A percentile compares a stretch with the other conserved stretches of the same genome.
These are phyloP conservation scores for Perdita meconis DNA, from an alignment of 2,888 invertebrate species.

Conservation along the genomic window DNA sequence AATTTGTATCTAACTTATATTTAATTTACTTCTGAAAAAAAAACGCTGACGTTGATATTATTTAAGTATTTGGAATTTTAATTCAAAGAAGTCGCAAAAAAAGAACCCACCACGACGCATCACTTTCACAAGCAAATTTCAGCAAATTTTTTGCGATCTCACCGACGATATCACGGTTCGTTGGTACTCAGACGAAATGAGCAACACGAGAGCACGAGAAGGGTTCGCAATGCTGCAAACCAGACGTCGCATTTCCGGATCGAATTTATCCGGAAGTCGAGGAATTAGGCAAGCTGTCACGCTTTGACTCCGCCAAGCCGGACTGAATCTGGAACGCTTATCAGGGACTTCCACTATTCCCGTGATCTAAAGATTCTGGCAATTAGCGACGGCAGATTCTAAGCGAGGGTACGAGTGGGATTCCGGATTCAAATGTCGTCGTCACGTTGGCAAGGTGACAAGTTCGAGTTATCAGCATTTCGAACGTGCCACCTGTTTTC, in stretches of 20 bases:
- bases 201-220: background rate
- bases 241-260: conserved; percentile 12
- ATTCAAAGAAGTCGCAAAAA: no score
- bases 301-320: conserved; percentile 22
- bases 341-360: conserved; percentile 35
- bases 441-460: conserved; percentile 58
- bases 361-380: conserved; percentile 61
- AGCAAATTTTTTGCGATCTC: background rate
- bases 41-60: no score
- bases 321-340: conserved; percentile 52
- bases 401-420: conserved; percentile 16
- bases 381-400: conserved; percentile 49
- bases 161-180: background rate
- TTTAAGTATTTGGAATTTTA: no score
- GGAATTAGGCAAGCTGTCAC: conserved; percentile 27
- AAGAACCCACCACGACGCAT: no score
- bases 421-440: conserved; percentile 55
- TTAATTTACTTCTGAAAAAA: no score
- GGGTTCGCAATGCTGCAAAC: background rate
- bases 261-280: conserved; percentile 20
- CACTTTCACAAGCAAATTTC: background rate
- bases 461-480: conserved; percentile 58
- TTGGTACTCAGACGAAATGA: background rate
- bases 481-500: conserved; percentile 52
- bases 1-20: no score